Conservation (phyloP, 1,140 invertebrate genomes). For the Conus ventricosus region DNA sequence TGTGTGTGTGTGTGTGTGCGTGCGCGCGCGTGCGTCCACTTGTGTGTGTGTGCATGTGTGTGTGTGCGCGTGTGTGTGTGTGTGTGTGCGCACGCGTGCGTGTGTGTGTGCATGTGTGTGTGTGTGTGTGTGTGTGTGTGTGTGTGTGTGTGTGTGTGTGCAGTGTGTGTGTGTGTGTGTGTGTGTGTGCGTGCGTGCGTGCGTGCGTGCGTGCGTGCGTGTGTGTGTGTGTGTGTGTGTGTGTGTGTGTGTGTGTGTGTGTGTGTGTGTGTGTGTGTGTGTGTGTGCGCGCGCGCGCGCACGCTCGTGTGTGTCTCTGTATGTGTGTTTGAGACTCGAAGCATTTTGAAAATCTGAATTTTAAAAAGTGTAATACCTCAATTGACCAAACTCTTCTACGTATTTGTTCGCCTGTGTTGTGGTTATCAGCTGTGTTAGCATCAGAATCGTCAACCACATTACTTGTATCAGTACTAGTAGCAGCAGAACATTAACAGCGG, state of each 20-base stretch:
- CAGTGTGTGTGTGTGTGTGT: too few relatives aligned
- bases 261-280: not conserved
- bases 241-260: not conserved
- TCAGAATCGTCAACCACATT: too few relatives aligned
- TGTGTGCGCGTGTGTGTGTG: not conserved
- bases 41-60: not conserved
- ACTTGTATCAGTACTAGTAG: too few relatives aligned
- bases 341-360: too few relatives aligned
- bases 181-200: not conserved
- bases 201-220: not conserved
- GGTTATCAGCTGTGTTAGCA: too few relatives aligned
- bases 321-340: not conserved
- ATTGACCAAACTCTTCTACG: too few relatives aligned
- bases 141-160: slow-evolving; percentile 3
- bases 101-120: too few relatives aligned
- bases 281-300: too few relatives aligned
- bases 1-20: not conserved
- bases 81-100: too few relatives aligned
- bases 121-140: slow-evolving; percentile 15
- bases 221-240: not conserved
- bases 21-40: not conserved
- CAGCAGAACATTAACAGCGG: too few relatives aligned
- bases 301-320: not conserved
- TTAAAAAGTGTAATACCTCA: too few relatives aligned
- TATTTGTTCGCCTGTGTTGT: too few relatives aligned